phyloP scores from a whole-genome alignment of 2,113 vertebrate genomes.

The Myiozetetes cayanensis region DNA sequence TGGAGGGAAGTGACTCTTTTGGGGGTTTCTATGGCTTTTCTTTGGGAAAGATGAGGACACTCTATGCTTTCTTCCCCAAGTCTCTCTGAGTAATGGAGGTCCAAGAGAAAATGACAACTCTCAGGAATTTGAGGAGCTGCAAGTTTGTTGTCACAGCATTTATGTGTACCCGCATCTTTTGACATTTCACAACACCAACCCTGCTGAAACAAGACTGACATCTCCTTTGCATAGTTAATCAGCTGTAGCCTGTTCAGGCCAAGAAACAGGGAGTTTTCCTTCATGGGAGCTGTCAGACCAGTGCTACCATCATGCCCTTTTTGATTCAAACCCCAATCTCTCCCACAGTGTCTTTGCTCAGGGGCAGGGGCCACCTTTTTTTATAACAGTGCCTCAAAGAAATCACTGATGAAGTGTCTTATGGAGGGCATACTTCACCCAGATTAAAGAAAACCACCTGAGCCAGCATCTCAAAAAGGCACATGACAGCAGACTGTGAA shows the following conservation, averaged over 20 bases:
- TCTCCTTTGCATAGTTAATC: background rate
- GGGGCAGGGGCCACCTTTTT: background rate
- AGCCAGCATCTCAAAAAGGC: background rate
- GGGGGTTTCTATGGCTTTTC: background rate
- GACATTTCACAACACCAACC: background rate
- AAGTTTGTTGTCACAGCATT: rapidly evolving
- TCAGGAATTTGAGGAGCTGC: background rate
- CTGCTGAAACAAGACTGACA: background rate
- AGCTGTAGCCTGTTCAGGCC: background rate
- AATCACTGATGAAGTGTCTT: background rate
- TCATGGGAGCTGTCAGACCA: background rate
- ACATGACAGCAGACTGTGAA: background rate
- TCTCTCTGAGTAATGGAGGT: background rate
- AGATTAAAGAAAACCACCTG: background rate
- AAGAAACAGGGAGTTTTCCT: background rate
- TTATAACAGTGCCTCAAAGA: background rate
- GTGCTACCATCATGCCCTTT: background rate
- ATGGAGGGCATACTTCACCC: background rate
- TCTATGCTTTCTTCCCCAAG: background rate
- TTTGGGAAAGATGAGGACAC: background rate
- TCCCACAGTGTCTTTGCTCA: background rate
- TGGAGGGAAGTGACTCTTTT: rapidly evolving
- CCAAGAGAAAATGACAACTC: background rate
- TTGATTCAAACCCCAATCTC: background rate
- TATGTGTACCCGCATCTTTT: background rate